phyloP scores from a whole-genome alignment of 2,888 invertebrate species.

The Camptogramma bilineatum region DNA sequence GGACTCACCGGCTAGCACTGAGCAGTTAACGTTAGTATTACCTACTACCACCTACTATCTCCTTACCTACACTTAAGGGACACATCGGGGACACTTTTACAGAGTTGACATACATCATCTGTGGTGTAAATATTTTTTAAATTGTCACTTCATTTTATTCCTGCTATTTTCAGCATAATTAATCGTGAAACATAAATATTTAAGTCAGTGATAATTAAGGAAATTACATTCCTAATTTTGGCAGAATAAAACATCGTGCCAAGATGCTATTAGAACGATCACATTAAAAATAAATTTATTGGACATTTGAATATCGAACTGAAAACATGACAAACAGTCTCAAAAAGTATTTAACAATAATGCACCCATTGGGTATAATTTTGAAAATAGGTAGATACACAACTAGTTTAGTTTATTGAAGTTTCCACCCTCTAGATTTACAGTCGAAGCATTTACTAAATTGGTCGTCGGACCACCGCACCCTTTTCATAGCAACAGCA shows the following conservation, averaged over 20 bases:
- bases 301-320: conserved; percentile 10
- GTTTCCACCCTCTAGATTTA: conserved; percentile 25
- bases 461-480: conserved; percentile 31
- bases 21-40: conserved; percentile 79
- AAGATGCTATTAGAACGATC: conserved; percentile 1
- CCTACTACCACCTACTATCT: background rate
- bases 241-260: conserved; percentile 9
- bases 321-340: background rate
- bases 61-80: background rate
- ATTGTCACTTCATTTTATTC: background rate
- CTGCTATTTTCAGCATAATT: background rate
- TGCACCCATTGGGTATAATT: background rate
- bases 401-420: conserved; percentile 19
- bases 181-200: background rate
- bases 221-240: background rate
- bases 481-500: conserved; percentile 24
- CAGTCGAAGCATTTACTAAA: conserved; percentile 25
- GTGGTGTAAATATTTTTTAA: background rate
- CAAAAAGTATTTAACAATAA: background rate
- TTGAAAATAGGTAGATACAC: background rate
- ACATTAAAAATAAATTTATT: conserved; percentile 8
- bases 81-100: background rate
- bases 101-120: background rate
- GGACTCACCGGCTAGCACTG: conserved; percentile 80
- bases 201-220: background rate